These are phyloP conservation scores for Champsocephalus esox DNA, from an alignment of 2,797 vertebrate species.

Conservation along the genomic window DNA sequence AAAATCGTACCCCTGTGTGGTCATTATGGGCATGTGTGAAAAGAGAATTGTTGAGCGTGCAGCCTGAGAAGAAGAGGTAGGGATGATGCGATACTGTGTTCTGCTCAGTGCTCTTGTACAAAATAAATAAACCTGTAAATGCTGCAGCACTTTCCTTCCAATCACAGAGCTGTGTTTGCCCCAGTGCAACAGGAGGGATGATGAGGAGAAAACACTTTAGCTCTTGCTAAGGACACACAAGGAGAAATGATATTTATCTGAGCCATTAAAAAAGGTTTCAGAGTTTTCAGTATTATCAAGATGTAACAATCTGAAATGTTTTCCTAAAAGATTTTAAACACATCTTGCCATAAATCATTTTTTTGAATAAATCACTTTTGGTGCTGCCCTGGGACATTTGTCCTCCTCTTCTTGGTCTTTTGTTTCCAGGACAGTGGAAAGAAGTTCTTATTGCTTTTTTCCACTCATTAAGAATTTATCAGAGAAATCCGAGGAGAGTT, in stretches of 20 bases:
- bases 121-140: background rate
- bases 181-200: background rate
- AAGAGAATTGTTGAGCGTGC: conserved; percentile 1
- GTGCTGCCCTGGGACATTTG: background rate
- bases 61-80: background rate
- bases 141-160: conserved; percentile 24
- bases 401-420: conserved; percentile 4
- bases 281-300: conserved; percentile 12
- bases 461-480: conserved; percentile 53
- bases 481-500: conserved; percentile 47
- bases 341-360: too few relatives aligned
- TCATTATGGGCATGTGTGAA: conserved; percentile 1
- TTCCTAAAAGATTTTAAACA: too few relatives aligned
- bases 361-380: background rate
- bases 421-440: conserved; percentile 33
- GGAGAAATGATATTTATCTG: too few relatives aligned
- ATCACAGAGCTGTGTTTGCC: conserved; percentile 3
- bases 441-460: conserved; percentile 25
- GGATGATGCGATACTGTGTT: background rate
- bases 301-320: conserved; percentile 7
- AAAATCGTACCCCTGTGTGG: conserved; percentile 12
- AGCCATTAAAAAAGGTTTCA: too few relatives aligned
- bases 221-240: too few relatives aligned
- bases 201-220: conserved; percentile 7
- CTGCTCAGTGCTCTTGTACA: background rate